Conservation (phyloP, 1,140 invertebrate genomes). For the Pissodes strobi region DNA sequence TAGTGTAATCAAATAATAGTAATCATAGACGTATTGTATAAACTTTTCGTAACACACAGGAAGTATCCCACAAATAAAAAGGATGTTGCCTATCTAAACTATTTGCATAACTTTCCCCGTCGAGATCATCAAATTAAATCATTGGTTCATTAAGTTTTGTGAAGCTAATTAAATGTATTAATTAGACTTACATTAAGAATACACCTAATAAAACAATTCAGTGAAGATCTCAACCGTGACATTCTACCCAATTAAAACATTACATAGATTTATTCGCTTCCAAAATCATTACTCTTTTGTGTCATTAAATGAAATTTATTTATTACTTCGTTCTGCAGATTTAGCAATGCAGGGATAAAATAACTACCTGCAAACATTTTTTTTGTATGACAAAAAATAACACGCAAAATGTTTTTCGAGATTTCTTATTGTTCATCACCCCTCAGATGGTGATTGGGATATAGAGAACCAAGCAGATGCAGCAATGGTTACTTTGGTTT, state of each 20-base stretch:
- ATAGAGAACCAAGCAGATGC: no score
- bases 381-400: no score
- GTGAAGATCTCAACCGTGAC: background rate
- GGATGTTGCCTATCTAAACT: slow-evolving; percentile 1
- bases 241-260: background rate
- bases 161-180: slow-evolving; percentile 7
- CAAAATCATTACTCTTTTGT: no score
- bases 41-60: slow-evolving; percentile 17
- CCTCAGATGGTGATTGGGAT: no score
- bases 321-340: no score
- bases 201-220: background rate
- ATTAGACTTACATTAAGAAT: slow-evolving; percentile 12
- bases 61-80: slow-evolving; percentile 13
- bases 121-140: slow-evolving; percentile 15
- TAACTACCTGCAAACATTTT: no score
- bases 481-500: no score
- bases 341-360: no score
- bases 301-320: background rate
- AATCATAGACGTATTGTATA: background rate
- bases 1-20: background rate
- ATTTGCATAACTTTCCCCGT: slow-evolving; percentile 23
- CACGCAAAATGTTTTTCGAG: no score
- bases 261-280: no score
- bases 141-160: slow-evolving; percentile 14
- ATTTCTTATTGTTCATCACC: no score